Conservation (phyloP, 2,888 invertebrate genomes). For the Meandrusa payeni region DNA sequence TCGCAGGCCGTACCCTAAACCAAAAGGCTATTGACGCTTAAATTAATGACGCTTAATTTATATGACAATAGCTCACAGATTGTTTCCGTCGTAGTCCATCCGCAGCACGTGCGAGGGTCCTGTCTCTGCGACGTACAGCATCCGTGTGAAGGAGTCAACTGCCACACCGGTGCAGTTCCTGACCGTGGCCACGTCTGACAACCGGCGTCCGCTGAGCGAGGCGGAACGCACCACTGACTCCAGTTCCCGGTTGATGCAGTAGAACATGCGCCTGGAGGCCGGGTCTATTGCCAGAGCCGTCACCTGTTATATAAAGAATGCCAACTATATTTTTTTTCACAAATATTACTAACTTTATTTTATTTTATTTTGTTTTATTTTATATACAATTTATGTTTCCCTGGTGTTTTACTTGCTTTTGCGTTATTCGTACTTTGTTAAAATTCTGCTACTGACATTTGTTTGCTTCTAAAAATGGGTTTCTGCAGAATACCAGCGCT, state of each 20-base stretch:
- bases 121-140: slow-evolving; percentile 88
- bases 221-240: slow-evolving; percentile 75
- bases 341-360: too few relatives aligned
- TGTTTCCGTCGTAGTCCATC: slow-evolving; percentile 57
- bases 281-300: slow-evolving; percentile 84
- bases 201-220: slow-evolving; percentile 74
- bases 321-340: too few relatives aligned
- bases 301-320: slow-evolving; percentile 62
- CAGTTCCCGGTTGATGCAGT: slow-evolving; percentile 68
- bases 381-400: too few relatives aligned
- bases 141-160: slow-evolving; percentile 74
- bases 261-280: slow-evolving; percentile 78
- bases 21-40: too few relatives aligned
- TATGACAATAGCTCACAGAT: slow-evolving; percentile 45
- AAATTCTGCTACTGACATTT: too few relatives aligned
- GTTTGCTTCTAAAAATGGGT: too few relatives aligned
- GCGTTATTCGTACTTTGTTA: too few relatives aligned
- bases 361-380: too few relatives aligned
- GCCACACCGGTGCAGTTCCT: slow-evolving; percentile 64
- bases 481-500: too few relatives aligned
- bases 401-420: too few relatives aligned
- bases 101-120: slow-evolving; percentile 62
- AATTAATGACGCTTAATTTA: too few relatives aligned
- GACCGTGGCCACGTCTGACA: slow-evolving; percentile 55
- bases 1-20: too few relatives aligned